Percentiles rank a stretch among this genome's conserved stretches.
Conservation (phyloP, 2,888 invertebrate genomes). For the Tetheella fluctuosa region DNA sequence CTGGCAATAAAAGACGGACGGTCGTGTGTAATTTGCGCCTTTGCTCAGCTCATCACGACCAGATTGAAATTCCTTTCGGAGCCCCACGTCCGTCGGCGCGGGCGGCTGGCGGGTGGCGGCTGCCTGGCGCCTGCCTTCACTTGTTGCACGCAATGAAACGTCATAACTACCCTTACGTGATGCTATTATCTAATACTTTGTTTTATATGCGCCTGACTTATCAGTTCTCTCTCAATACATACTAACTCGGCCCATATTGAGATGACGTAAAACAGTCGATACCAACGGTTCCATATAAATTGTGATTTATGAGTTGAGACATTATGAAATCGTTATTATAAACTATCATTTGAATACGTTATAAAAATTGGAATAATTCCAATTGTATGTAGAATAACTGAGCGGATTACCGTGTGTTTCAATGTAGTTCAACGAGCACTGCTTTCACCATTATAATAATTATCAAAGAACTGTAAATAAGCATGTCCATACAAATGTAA, state of each 20-base stretch:
- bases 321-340: too few species aligned
- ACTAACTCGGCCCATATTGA: conserved; percentile 9
- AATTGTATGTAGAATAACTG: too few species aligned
- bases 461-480: conserved; percentile 27
- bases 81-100: conserved; percentile 45
- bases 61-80: conserved; percentile 79
- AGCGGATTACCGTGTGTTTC: too few species aligned
- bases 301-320: too few species aligned
- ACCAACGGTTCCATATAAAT: too few species aligned
- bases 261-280: background rate
- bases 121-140: conserved; percentile 66
- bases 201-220: conserved; percentile 53
- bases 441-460: too few species aligned
- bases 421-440: too few species aligned
- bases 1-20: conserved; percentile 51
- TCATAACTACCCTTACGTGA: conserved; percentile 76
- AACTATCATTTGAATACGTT: too few species aligned
- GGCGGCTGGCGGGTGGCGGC: conserved; percentile 44
- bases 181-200: conserved; percentile 61
- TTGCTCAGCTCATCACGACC: conserved; percentile 72
- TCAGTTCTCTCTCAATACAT: conserved; percentile 29
- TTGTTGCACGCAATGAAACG: conserved; percentile 74
- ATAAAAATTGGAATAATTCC: too few species aligned
- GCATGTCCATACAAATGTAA: conserved; percentile 32
- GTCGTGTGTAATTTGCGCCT: conserved; percentile 75